These are phyloP conservation scores for Ophion ellenae DNA, from an alignment of 2,888 invertebrate species.

Conservation along the genomic window DNA sequence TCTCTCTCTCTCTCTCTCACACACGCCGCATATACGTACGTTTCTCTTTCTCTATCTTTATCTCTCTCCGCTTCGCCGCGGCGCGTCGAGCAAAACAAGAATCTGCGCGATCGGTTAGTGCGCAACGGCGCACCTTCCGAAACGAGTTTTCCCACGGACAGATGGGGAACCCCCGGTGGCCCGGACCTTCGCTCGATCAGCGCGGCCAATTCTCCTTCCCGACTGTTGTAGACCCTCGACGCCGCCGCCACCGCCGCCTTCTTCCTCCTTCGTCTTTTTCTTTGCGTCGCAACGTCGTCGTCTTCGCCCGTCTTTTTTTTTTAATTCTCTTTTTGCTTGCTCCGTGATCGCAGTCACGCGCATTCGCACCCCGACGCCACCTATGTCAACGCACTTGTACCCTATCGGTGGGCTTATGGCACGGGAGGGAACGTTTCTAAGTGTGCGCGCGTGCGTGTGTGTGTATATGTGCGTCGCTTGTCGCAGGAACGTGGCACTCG, in stretches of 20 bases:
- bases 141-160: slow-evolving; percentile 76
- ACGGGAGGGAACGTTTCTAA: neutral
- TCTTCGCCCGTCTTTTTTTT: slow-evolving; percentile 25
- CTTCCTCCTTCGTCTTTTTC: slow-evolving; percentile 4
- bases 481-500: slow-evolving; percentile 1
- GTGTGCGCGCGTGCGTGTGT: neutral
- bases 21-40: slow-evolving; percentile 11
- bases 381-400: slow-evolving; percentile 34
- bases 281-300: slow-evolving; percentile 5
- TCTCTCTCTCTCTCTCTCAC: slow-evolving; percentile 63
- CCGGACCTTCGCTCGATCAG: slow-evolving; percentile 65
- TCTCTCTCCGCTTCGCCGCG: slow-evolving; percentile 13
- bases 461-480: neutral
- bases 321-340: neutral
- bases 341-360: slow-evolving; percentile 35
- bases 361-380: slow-evolving; percentile 30
- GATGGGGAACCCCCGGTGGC: slow-evolving; percentile 65
- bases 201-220: slow-evolving; percentile 57
- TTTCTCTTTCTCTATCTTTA: slow-evolving; percentile 1
- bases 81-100: slow-evolving; percentile 80
- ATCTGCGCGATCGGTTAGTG: slow-evolving; percentile 77
- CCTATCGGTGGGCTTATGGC: neutral
- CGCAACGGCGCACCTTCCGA: slow-evolving; percentile 82
- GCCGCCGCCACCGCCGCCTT: slow-evolving; percentile 47
- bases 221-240: slow-evolving; percentile 51